phyloP scores from a whole-genome alignment of 2,888 invertebrate species.

The Melanostoma mellinum region DNA sequence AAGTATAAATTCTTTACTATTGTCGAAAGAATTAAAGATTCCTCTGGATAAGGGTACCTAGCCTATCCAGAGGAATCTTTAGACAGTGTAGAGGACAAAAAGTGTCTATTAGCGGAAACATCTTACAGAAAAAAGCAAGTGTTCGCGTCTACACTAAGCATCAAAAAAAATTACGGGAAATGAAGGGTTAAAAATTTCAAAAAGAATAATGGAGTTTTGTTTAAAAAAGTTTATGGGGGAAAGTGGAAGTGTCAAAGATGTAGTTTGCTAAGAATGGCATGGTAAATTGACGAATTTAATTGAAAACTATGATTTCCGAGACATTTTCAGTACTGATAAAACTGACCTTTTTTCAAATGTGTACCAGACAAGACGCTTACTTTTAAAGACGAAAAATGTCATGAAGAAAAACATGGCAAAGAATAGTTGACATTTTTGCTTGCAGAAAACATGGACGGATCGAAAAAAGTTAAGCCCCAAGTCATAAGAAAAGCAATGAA shows the following conservation, averaged over 20 bases:
- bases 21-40: too few relatives aligned
- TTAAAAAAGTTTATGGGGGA: slow-evolving; percentile 54
- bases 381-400: neutral
- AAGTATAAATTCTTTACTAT: too few relatives aligned
- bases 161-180: slow-evolving; percentile 36
- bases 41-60: too few relatives aligned
- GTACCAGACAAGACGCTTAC: slow-evolving; percentile 26
- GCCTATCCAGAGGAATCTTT: too few relatives aligned
- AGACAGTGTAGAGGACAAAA: slow-evolving; percentile 29
- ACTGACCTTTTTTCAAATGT: slow-evolving; percentile 3
- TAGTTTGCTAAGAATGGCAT: too few relatives aligned
- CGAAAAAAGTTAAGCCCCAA: neutral
- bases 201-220: slow-evolving; percentile 24
- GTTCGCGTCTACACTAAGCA: slow-evolving; percentile 30
- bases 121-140: slow-evolving; percentile 43
- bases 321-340: neutral
- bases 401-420: slow-evolving; percentile 8
- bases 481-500: slow-evolving; percentile 35
- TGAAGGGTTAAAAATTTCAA: slow-evolving; percentile 52
- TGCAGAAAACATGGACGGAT: too few relatives aligned
- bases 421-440: neutral
- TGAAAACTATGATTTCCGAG: slow-evolving; percentile 24
- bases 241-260: neutral
- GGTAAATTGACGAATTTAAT: slow-evolving; percentile 6
- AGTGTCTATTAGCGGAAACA: slow-evolving; percentile 30